Conservation (phyloP, 2,797 vertebrate species). For the Naso thynnoides region DNA sequence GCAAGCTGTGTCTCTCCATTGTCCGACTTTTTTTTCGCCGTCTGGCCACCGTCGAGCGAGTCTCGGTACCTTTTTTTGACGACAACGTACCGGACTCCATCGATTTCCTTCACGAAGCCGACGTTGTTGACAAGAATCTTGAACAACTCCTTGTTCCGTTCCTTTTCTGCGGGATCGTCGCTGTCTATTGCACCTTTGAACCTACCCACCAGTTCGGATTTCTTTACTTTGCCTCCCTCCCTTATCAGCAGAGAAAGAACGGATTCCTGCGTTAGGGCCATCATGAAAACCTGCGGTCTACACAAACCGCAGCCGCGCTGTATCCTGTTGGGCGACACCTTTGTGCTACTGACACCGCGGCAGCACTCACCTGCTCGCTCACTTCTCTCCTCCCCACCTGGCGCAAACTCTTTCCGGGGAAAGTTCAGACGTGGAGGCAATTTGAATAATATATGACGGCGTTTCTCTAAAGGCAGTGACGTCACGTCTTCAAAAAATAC, state of each 20-base stretch:
- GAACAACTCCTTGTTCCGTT: conserved; percentile 87
- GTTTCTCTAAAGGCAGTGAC: not conserved
- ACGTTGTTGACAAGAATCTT: conserved; percentile 89
- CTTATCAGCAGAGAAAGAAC: conserved; percentile 84
- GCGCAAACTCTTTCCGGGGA: conserved; percentile 66
- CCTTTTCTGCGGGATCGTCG: conserved; percentile 76
- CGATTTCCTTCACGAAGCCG: conserved; percentile 87
- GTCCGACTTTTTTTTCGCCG: not conserved
- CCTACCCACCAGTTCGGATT: conserved; percentile 83
- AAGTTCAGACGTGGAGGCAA: conserved; percentile 64
- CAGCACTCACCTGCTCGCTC: conserved; percentile 49
- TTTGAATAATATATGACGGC: conserved; percentile 74
- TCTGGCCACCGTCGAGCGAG: conserved; percentile 32
- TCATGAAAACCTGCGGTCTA: conserved; percentile 13
- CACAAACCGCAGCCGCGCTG: not conserved
- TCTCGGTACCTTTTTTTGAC: conserved; percentile 78
- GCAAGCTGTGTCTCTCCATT: conserved; percentile 2
- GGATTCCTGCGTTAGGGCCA: conserved; percentile 84
- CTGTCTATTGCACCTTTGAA: conserved; percentile 86
- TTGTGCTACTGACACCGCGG: conserved; percentile 11
- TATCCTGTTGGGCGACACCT: not conserved
- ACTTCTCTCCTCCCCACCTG: conserved; percentile 60
- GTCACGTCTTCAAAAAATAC: not conserved
- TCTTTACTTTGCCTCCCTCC: conserved; percentile 85
- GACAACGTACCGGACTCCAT: conserved; percentile 86